Conservation (phyloP, 1,140 invertebrate species). For the Panagrolaimus sp. region DNA sequence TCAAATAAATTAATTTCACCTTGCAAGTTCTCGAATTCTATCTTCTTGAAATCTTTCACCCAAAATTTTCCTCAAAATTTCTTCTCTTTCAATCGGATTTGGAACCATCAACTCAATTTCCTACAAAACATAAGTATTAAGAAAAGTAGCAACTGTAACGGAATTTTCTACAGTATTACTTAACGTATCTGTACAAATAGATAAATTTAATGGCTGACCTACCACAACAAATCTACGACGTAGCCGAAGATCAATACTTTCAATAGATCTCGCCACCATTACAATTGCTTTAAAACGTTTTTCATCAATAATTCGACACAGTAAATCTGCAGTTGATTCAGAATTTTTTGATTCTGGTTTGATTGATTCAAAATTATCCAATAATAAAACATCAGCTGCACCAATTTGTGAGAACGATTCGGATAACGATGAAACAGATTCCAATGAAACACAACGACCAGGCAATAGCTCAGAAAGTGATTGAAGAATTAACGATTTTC, state of each 20-base stretch:
- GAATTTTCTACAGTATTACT: too few species aligned
- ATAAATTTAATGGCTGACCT: too few species aligned
- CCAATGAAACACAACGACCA: conserved; percentile 12
- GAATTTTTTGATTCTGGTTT: background rate
- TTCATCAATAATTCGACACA: conserved; percentile 22
- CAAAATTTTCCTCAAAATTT: conserved; percentile 36
- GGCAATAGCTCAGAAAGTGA: conserved; percentile 5
- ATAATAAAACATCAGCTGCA: conserved; percentile 10
- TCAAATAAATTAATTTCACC: background rate
- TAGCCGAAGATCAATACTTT: conserved; percentile 31
- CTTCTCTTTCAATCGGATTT: conserved; percentile 32
- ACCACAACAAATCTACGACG: conserved; percentile 33
- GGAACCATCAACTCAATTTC: conserved; percentile 44
- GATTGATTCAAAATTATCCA: conserved; percentile 26
- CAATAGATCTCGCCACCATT: conserved; percentile 27
- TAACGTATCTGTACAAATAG: too few species aligned
- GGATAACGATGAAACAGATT: conserved; percentile 9
- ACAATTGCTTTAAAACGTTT: conserved; percentile 24
- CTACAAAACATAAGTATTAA: too few species aligned
- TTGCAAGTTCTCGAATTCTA: conserved; percentile 11
- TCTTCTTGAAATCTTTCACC: conserved; percentile 12
- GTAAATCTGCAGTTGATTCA: conserved; percentile 23
- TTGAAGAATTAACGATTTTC: conserved; percentile 36
- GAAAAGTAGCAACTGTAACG: too few species aligned
- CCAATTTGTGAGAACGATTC: background rate